These are phyloP conservation scores for Cerastoderma edule DNA, from an alignment of 2,888 invertebrate species.

Conservation along the genomic window DNA sequence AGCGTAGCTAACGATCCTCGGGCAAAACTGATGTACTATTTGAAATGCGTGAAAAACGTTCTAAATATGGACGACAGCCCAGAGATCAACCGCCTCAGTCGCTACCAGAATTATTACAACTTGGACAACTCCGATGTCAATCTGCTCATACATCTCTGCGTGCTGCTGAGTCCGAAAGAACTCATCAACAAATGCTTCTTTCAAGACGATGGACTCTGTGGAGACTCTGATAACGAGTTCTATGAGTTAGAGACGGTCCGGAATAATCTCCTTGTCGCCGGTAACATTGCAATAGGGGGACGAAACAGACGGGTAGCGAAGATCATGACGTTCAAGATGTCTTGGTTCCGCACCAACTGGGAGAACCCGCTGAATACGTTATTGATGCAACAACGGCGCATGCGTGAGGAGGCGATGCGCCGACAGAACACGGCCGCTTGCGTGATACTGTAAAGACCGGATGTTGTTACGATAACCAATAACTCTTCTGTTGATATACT, in stretches of 20 bases:
- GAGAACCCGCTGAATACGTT: conserved; percentile 38
- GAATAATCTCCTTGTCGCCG: conserved; percentile 44
- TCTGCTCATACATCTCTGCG: conserved; percentile 39
- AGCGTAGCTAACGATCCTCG: conserved; percentile 43
- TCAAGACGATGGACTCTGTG: conserved; percentile 47
- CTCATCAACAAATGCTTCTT: conserved; percentile 53
- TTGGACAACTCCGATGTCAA: conserved; percentile 36
- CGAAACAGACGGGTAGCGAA: conserved; percentile 42
- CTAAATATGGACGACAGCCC: conserved; percentile 37
- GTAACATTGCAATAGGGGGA: conserved; percentile 53
- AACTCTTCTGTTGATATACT: too few relatives aligned
- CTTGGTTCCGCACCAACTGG: conserved; percentile 47
- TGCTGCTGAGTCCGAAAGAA: conserved; percentile 45
- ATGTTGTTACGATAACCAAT: too few relatives aligned
- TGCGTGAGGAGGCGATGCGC: too few relatives aligned
- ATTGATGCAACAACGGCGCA: conserved; percentile 25
- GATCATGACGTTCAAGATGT: conserved; percentile 57
- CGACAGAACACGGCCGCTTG: too few relatives aligned
- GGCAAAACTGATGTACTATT: conserved; percentile 57
- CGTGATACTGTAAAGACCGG: too few relatives aligned
- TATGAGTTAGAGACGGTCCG: conserved; percentile 43
- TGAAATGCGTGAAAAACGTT: conserved; percentile 49
- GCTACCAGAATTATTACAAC: conserved; percentile 37
- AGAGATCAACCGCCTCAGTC: conserved; percentile 25
- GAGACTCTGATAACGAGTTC: conserved; percentile 42